Base-by-base conservation (phyloP, 1,140 invertebrate genomes). In the Hypsibius dujardini region DNA sequence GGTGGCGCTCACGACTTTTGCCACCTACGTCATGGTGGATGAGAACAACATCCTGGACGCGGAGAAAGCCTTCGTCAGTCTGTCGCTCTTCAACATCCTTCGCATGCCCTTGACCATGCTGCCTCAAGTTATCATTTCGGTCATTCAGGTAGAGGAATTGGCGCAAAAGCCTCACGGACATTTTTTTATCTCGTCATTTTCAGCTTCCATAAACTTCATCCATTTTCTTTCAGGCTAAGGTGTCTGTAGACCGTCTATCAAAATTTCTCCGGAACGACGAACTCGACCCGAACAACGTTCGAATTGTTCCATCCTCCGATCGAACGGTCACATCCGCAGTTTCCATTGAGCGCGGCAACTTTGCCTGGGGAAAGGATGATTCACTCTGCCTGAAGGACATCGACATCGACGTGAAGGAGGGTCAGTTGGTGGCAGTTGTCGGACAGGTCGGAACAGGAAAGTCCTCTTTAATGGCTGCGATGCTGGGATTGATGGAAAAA, bases 111-210 rank as follows among this genome's bases (percentile, higher is more conserved):
- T 92, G 76, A 88, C 87, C 77, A 88, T 90, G 86, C 84, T 90
- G 80, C 88, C 88, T 77, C 90, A 90, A 86, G 86, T 90, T 84
- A 89, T 91, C 79, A 84, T 86, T 71, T 90, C 88, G 80, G 82
- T 90, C 76, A 87, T 92, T 75, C 89, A 90, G 87, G 89, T 90
- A 86, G 86, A 85, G n/a, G n/a, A n/a, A n/a, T 7, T n/a, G n/a
- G n/a, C n/a, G n/a, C n/a, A n/a, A n/a, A n/a, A n/a, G n/a, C n/a
- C n/a, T n/a, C n/a, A n/a, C n/a, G n/a, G n/a, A n/a, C n/a, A n/a
- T n/a, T n/a, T n/a, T n/a, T n/a, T n/a, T n/a, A n/a, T n/a, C n/a
- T n/a, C n/a, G n/a, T n/a, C n/a, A n/a, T n/a, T n/a, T n/a, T n/a
- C n/a, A n/a, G n/a, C n/a, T n/a, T n/a, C n/a, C n/a, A n/a, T n/a